These are phyloP conservation scores for Sminthurides bifidus DNA, from an alignment of 1,140 invertebrate species.

Conservation along the genomic window DNA sequence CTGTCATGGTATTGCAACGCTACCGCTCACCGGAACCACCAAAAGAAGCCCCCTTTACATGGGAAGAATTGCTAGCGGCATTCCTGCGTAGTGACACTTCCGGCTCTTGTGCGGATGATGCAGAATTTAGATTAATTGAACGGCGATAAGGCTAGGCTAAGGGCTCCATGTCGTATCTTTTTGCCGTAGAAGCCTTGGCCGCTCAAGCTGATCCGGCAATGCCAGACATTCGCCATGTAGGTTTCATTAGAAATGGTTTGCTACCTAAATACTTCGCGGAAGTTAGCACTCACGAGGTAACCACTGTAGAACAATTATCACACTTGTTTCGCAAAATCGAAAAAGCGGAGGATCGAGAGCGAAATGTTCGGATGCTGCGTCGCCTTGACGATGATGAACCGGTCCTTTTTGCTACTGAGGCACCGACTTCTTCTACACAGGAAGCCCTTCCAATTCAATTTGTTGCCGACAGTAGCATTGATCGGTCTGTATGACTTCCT, in stretches of 20 bases:
- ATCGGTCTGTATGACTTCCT: too few relatives aligned
- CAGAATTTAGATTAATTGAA: background rate
- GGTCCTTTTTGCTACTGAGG: too few relatives aligned
- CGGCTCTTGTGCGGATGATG: background rate
- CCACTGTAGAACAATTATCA: background rate
- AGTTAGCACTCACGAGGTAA: background rate
- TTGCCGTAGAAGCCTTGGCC: background rate
- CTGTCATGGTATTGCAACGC: too few relatives aligned
- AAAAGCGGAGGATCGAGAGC: background rate
- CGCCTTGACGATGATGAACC: background rate
- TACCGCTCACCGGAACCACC: too few relatives aligned
- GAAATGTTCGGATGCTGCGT: background rate
- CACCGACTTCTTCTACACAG: too few relatives aligned
- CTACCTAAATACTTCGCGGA: background rate
- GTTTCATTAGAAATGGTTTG: background rate
- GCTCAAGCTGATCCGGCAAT: background rate
- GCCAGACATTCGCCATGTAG: background rate
- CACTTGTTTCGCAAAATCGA: background rate
- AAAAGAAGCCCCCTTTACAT: background rate
- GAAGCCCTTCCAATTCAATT: too few relatives aligned
- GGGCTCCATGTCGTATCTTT: background rate
- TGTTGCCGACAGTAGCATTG: too few relatives aligned
- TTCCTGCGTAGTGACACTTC: background rate
- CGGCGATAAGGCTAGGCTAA: background rate
- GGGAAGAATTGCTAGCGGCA: background rate